Evolutionary conservation across 2,888 invertebrate species (phyloP).

Genomic region (Sesia bembeciformis): DNA sequence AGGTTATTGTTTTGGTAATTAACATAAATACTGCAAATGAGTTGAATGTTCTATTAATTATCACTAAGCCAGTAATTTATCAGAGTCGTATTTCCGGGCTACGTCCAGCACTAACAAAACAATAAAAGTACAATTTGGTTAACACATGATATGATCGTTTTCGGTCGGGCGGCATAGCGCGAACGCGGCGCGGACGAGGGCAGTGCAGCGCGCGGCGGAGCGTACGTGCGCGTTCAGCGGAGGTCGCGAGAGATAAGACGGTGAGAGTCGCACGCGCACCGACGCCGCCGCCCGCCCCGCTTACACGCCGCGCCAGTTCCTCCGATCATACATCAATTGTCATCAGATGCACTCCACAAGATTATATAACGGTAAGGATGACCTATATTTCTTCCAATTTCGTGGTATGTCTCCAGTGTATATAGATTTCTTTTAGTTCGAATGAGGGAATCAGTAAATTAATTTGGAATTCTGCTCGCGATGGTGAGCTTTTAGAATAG

Average conservation of each 20-base stretch:
- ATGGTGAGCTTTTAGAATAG: too few species aligned
- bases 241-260: slow-evolving; percentile 74
- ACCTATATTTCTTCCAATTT: slow-evolving; percentile 25
- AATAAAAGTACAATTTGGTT: slow-evolving; percentile 41
- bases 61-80: slow-evolving; percentile 10
- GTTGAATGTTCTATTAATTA: not conserved
- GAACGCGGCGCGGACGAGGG: slow-evolving; percentile 35
- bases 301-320: slow-evolving; percentile 41
- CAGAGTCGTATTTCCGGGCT: slow-evolving; percentile 53
- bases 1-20: not conserved
- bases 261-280: slow-evolving; percentile 67
- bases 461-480: too few species aligned
- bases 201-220: slow-evolving; percentile 36
- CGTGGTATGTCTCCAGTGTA: too few species aligned
- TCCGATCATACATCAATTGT: slow-evolving; percentile 56
- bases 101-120: slow-evolving; percentile 44
- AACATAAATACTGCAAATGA: not conserved
- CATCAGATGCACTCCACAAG: slow-evolving; percentile 54
- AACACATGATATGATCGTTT: slow-evolving; percentile 43
- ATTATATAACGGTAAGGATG: slow-evolving; percentile 64
- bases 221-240: slow-evolving; percentile 67
- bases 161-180: slow-evolving; percentile 57
- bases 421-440: too few species aligned
- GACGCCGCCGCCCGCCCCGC: slow-evolving; percentile 39
- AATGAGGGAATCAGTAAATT: too few species aligned